Evolutionary conservation across 1,140 invertebrate species (phyloP), one percentile per base, ranked within the genome.

Genomic region (Cotesia vestalis): DNA sequence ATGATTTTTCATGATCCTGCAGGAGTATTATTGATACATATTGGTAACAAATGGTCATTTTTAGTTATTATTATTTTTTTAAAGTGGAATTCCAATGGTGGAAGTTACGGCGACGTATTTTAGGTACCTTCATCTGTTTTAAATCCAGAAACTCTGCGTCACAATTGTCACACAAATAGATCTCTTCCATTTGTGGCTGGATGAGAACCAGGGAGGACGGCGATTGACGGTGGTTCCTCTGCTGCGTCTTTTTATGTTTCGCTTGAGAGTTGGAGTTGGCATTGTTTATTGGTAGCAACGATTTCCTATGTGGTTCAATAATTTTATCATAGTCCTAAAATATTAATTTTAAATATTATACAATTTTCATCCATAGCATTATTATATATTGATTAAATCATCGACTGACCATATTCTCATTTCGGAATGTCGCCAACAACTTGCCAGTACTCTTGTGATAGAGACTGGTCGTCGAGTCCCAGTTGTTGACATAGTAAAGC

Each of bases 151-250:
- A 86, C 81, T 90, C 89, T 14, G 89, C 91, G 83, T 93, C 92
- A 81, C 92, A 93, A 78, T 91, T 91, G 76, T 93, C 92, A 79
- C 92, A 93, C 8, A 93, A 84, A 82, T 92, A 93, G 76, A 93
- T 92, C 78, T 93, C 91, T 60, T 90, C 87, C 1, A 81, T 81
- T 2, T 87, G 83, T 63, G 89, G 88, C 75, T 90, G 88, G 55
- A 89, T 88, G 79, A 89, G 89, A 72, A 83, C 78, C 36, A 81
- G 70, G 34, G 80, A 68, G 1, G 62, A 63, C 2, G 61, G 53
- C 72, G 84, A 80, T 69, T 86, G 75, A 40, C 76, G 72, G 73
- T 61, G 63, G 2, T 67, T 67, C 27, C 20, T 55, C 36, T 85
- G 81, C 55, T 84, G 80, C 64, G 81, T 80, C 71, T 84, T 83